Evolutionary conservation across 2,113 vertebrate genomes (phyloP).

Genomic region (Arizona elegans): DNA sequence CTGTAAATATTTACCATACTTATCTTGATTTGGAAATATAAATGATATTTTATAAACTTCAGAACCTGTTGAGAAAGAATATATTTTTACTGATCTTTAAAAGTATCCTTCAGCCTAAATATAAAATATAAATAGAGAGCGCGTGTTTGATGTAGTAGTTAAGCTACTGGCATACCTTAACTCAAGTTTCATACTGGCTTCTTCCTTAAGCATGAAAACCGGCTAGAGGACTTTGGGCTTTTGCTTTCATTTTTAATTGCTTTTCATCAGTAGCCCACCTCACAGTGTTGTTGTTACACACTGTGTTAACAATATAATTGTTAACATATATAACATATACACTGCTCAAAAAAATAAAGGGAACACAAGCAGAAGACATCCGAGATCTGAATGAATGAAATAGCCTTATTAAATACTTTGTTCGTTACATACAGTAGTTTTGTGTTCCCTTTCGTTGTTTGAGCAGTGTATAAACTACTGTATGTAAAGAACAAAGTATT

Average conservation of each 20-base stretch:
- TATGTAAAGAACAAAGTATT: too few relatives aligned
- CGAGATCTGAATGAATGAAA: too few relatives aligned
- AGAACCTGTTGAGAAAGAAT: constrained; percentile 59
- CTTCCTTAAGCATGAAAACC: not conserved
- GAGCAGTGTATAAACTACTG: too few relatives aligned
- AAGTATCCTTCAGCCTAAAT: not conserved
- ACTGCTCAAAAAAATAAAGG: too few relatives aligned
- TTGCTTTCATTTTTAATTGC: not conserved
- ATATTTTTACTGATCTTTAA: constrained; percentile 17
- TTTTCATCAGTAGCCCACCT: not conserved
- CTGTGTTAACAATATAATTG: too few relatives aligned
- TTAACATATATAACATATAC: too few relatives aligned
- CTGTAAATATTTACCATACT: constrained; percentile 68
- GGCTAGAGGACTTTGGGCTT: not conserved
- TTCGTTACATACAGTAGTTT: too few relatives aligned
- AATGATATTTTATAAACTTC: constrained; percentile 60
- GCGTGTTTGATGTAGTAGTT: not conserved
- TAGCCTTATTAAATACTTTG: too few relatives aligned
- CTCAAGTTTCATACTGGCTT: not conserved
- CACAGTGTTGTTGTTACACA: not conserved
- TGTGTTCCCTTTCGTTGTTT: too few relatives aligned
- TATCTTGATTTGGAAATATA: constrained; percentile 79
- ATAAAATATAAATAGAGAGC: not conserved
- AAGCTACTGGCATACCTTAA: not conserved
- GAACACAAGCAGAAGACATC: too few relatives aligned